Percentiles rank a stretch among this genome's conserved stretches.
phyloP scores from a whole-genome alignment of 2,888 invertebrate species.

The Hanleya hanleyi region DNA sequence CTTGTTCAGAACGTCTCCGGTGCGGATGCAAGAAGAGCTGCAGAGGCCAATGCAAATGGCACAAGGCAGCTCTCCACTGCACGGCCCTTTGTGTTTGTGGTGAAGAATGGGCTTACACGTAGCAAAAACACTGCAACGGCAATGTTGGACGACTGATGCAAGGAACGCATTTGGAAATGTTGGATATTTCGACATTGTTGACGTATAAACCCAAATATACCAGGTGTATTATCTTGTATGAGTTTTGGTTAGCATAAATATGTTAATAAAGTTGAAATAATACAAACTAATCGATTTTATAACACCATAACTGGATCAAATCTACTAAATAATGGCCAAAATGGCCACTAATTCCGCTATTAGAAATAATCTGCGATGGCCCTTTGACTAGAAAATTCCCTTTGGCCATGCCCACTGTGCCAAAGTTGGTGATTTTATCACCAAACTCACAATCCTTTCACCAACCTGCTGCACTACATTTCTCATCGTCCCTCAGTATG shows the following conservation, averaged over 20 bases:
- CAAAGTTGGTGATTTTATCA: too few species aligned
- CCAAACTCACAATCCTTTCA: too few species aligned
- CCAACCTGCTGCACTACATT: background rate
- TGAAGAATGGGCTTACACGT: background rate
- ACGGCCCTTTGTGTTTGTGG: background rate
- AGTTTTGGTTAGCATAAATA: background rate
- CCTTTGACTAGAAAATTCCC: background rate
- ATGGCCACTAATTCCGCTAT: background rate
- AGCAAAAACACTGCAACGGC: background rate
- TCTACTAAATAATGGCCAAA: background rate
- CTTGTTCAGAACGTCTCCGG: background rate
- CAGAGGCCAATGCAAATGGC: background rate
- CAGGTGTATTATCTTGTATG: background rate
- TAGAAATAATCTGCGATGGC: background rate
- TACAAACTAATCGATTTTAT: background rate
- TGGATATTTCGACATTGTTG: background rate
- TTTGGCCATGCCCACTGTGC: background rate
- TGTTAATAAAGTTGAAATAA: background rate
- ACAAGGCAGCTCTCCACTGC: background rate
- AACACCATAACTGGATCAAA: background rate
- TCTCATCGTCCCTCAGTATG: too few species aligned
- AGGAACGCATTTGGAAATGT: background rate
- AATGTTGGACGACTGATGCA: background rate
- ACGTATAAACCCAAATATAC: background rate
- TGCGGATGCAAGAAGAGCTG: background rate